Evolutionary conservation across 2,888 invertebrate species (phyloP).

Genomic region (Hemithea aestivaria): DNA sequence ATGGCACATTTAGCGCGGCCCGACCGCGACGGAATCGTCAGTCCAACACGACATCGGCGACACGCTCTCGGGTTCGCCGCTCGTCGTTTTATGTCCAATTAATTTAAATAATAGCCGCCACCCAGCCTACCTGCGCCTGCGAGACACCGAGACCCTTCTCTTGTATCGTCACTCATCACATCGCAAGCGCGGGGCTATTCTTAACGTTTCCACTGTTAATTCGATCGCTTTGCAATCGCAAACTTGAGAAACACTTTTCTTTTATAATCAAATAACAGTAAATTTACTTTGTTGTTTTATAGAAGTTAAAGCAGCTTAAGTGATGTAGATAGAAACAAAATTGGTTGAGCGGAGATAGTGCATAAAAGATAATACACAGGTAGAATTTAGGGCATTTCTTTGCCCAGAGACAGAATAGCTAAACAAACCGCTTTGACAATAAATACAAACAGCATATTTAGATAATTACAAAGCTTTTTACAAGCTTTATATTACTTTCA

Average conservation of each 20-base stretch:
- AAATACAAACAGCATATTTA: too few species aligned
- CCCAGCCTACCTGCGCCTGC: slow-evolving; percentile 68
- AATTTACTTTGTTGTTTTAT: too few species aligned
- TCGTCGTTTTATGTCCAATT: slow-evolving; percentile 73
- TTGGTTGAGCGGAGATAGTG: too few species aligned
- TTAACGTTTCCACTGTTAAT: slow-evolving; percentile 12
- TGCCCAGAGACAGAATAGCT: too few species aligned
- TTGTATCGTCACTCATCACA: slow-evolving; percentile 27
- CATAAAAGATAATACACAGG: too few species aligned
- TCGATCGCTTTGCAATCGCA: background rate
- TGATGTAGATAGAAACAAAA: too few species aligned
- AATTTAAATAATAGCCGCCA: slow-evolving; percentile 74
- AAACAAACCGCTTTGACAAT: too few species aligned
- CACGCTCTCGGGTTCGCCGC: slow-evolving; percentile 55
- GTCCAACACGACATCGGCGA: slow-evolving; percentile 50
- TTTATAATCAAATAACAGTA: too few species aligned
- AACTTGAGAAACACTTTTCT: background rate
- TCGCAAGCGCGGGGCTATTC: slow-evolving; percentile 20
- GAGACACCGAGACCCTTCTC: slow-evolving; percentile 42
- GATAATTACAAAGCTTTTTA: too few species aligned
- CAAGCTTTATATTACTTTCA: too few species aligned
- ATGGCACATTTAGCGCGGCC: slow-evolving; percentile 41
- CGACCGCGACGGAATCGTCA: slow-evolving; percentile 29
- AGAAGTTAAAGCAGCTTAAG: too few species aligned
- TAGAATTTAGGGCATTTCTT: too few species aligned